Evolutionary conservation across 2,888 invertebrate genomes (phyloP).

Genomic region (Nomada fabriciana): DNA sequence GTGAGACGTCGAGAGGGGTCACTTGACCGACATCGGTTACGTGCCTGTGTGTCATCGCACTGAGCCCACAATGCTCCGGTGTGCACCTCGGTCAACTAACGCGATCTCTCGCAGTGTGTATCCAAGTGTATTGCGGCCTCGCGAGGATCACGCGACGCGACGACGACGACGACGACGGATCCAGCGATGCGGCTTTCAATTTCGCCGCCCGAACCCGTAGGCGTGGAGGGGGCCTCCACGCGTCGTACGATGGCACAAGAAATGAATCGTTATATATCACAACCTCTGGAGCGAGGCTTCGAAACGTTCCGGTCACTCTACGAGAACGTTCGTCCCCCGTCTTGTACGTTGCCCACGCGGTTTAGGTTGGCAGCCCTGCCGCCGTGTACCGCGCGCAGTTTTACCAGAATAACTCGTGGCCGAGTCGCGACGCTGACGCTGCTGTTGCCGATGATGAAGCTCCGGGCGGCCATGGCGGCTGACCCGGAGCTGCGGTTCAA

Average conservation of each 20-base stretch:
- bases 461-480: slow-evolving; percentile 84
- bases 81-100: not conserved
- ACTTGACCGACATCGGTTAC: not conserved
- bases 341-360: slow-evolving; percentile 5
- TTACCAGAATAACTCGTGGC: slow-evolving; percentile 83
- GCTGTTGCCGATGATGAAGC: slow-evolving; percentile 68
- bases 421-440: slow-evolving; percentile 71
- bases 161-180: slow-evolving; percentile 41
- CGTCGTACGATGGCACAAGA: slow-evolving; percentile 67
- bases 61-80: not conserved
- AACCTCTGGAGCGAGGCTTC: slow-evolving; percentile 70
- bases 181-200: slow-evolving; percentile 22
- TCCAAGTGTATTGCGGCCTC: slow-evolving; percentile 3
- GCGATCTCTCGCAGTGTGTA: not conserved
- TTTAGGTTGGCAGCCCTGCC: not conserved
- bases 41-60: not conserved
- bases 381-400: slow-evolving; percentile 7
- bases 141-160: slow-evolving; percentile 16
- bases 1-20: slow-evolving; percentile 7
- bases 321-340: slow-evolving; percentile 41
- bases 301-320: slow-evolving; percentile 44
- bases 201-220: slow-evolving; percentile 29
- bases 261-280: slow-evolving; percentile 72
- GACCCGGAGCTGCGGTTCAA: slow-evolving; percentile 89
- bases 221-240: slow-evolving; percentile 30